These are phyloP conservation scores for Venusia cambrica DNA, from an alignment of 2,888 invertebrate species.

Conservation along the genomic window DNA sequence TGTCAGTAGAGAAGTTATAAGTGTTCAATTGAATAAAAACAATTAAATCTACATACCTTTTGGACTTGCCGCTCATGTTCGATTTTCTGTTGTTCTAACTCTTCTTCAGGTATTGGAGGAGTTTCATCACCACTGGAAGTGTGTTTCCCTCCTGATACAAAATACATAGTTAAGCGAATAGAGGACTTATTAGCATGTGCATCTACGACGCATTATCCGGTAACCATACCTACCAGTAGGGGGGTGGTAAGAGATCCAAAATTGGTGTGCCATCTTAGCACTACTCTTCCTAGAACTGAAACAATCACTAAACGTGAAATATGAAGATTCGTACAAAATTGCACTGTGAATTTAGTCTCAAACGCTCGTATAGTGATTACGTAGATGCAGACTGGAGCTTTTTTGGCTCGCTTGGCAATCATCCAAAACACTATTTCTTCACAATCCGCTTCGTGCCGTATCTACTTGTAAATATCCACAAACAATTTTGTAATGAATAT, in stretches of 20 bases:
- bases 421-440: conserved; percentile 50
- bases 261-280: conserved; percentile 90
- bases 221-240: conserved; percentile 85
- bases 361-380: conserved; percentile 74
- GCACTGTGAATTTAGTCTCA: conserved; percentile 70
- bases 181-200: no score
- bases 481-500: no score
- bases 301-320: conserved; percentile 29
- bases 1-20: no score
- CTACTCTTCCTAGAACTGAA: conserved; percentile 18
- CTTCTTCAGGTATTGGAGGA: conserved; percentile 71
- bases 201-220: no score
- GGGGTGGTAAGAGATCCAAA: conserved; percentile 92
- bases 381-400: conserved; percentile 42
- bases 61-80: conserved; percentile 83
- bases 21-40: no score
- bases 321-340: conserved; percentile 44
- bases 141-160: conserved; percentile 62
- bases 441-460: no score
- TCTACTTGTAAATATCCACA: no score
- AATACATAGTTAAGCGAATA: conserved; percentile 1
- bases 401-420: conserved; percentile 51
- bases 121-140: conserved; percentile 78
- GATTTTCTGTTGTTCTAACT: conserved; percentile 81
- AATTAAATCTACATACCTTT: conserved; percentile 68